Conservation (phyloP, 2,113 vertebrate genomes). For the Chunga burmeisteri region DNA sequence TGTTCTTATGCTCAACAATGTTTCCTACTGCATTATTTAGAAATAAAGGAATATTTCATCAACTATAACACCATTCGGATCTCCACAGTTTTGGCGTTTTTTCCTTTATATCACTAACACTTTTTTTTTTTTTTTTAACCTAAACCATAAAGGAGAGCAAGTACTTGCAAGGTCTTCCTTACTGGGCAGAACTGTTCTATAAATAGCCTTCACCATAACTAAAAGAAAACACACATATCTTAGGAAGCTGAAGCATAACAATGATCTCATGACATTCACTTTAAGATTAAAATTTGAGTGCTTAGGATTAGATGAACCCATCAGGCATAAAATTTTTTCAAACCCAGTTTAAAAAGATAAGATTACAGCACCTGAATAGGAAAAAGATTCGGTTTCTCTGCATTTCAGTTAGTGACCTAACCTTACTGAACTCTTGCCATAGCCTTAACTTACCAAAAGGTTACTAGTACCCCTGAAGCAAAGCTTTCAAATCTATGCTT, state of each 20-base stretch:
- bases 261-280: background rate
- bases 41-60: background rate
- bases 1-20: background rate
- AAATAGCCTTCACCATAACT: background rate
- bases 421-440: background rate
- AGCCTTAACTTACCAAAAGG: background rate
- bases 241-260: background rate
- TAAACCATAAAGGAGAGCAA: background rate
- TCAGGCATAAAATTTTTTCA: background rate
- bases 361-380: background rate
- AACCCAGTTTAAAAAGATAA: background rate
- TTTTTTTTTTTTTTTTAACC: background rate
- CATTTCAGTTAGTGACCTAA: background rate
- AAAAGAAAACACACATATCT: background rate
- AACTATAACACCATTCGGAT: background rate
- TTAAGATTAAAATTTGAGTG: background rate
- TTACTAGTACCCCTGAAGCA: background rate
- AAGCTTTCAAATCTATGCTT: background rate
- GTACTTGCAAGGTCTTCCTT: background rate
- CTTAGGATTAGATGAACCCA: background rate
- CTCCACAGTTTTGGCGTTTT: background rate
- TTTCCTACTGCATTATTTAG: background rate
- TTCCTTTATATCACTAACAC: background rate
- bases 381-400: background rate
- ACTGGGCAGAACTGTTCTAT: background rate